A percentile compares a stretch with the other conserved stretches of the same genome.
Conservation (phyloP, 2,888 invertebrate genomes). For the Amphipyra tragopoginis region DNA sequence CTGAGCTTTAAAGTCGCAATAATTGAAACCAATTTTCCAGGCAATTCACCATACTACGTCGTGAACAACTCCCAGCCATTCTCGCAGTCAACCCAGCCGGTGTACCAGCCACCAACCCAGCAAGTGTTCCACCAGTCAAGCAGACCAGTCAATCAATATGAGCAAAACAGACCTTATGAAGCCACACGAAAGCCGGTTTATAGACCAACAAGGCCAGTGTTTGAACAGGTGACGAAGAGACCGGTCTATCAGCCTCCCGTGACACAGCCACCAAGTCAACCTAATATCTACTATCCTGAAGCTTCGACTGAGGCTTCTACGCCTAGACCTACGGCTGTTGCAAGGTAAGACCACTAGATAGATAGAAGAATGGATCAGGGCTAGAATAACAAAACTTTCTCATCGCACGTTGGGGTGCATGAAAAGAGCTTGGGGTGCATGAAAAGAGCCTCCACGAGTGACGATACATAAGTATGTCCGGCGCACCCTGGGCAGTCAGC, state of each 20-base stretch:
- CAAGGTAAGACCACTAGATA: slow-evolving; percentile 11
- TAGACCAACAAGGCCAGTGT: slow-evolving; percentile 15
- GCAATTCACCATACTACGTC: slow-evolving; percentile 21
- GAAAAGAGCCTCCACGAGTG: too few relatives aligned
- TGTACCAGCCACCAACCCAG: slow-evolving; percentile 30
- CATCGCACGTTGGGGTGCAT: too few relatives aligned
- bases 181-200: slow-evolving; percentile 13
- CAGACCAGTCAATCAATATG: slow-evolving; percentile 25
- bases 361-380: too few relatives aligned
- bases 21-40: slow-evolving; percentile 19
- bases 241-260: slow-evolving; percentile 16
- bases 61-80: slow-evolving; percentile 16
- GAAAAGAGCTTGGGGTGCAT: too few relatives aligned
- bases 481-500: too few relatives aligned
- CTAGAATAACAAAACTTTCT: too few relatives aligned
- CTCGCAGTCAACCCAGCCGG: slow-evolving; percentile 10
- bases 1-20: too few relatives aligned
- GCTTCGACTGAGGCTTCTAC: not conserved
- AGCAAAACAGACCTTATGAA: slow-evolving; percentile 9
- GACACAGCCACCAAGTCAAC: slow-evolving; percentile 9
- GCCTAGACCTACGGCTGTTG: not conserved
- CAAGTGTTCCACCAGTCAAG: slow-evolving; percentile 16
- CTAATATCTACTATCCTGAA: slow-evolving; percentile 6
- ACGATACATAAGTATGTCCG: too few relatives aligned
- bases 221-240: slow-evolving; percentile 4